Conservation (phyloP, 2,888 invertebrate genomes). For the Hirudinaria manillensis region DNA sequence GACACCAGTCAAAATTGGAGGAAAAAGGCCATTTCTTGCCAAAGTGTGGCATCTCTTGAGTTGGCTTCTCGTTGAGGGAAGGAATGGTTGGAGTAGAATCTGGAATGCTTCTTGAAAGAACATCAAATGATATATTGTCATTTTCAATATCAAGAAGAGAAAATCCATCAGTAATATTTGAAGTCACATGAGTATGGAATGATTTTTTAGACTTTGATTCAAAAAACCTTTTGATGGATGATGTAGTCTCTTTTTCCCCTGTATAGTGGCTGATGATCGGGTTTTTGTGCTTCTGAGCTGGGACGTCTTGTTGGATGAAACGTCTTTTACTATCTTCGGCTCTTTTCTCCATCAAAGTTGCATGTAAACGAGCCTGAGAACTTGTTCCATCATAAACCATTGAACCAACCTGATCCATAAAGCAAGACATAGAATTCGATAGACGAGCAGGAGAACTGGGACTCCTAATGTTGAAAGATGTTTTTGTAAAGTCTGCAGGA, state of each 20-base stretch:
- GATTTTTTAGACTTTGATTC: constrained; percentile 11
- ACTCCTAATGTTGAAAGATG: constrained; percentile 35
- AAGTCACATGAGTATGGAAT: not conserved
- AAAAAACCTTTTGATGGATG: constrained; percentile 4
- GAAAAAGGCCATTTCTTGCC: constrained; percentile 26
- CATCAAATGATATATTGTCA: constrained; percentile 15
- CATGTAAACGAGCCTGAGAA: not conserved
- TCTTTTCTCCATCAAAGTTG: not conserved
- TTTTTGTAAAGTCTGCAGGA: constrained; percentile 11
- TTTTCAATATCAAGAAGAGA: constrained; percentile 16
- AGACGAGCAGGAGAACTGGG: constrained; percentile 38
- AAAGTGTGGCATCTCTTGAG: not conserved
- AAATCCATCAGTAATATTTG: constrained; percentile 1
- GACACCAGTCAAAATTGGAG: constrained; percentile 27
- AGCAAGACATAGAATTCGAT: constrained; percentile 25
- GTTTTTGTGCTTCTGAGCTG: not conserved
- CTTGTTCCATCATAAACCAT: not conserved
- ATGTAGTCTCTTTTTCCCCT: constrained; percentile 2
- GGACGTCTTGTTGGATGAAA: not conserved
- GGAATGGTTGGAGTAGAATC: constrained; percentile 19
- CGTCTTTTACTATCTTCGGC: not conserved
- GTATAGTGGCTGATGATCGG: not conserved
- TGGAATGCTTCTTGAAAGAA: constrained; percentile 6
- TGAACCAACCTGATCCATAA: constrained; percentile 20
- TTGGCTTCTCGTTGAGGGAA: not conserved